Conservation (phyloP, 2,888 invertebrate species). For the Eustalomyia histrio region DNA sequence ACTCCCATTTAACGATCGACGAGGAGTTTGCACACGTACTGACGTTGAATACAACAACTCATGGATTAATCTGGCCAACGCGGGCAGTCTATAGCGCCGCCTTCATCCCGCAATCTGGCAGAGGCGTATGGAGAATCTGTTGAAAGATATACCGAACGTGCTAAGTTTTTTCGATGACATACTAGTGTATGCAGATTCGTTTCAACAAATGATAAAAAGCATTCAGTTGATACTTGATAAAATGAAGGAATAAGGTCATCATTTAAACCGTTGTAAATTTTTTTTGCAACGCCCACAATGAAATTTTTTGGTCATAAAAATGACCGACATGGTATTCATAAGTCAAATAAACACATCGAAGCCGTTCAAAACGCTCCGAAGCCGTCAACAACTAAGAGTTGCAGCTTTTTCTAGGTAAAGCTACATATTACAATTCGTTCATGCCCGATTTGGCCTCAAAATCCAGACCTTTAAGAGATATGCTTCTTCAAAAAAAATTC, state of each 20-base stretch:
- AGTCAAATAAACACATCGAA: conserved; percentile 7
- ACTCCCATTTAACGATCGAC: conserved; percentile 45
- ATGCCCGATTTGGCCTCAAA: no score
- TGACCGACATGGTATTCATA: conserved; percentile 16
- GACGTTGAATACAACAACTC: conserved; percentile 40
- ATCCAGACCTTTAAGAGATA: no score
- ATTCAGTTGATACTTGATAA: no score
- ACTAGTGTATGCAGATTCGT: conserved; percentile 22
- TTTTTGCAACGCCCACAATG: conserved; percentile 6
- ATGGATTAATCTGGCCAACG: conserved; percentile 28
- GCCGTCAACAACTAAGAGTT: no score
- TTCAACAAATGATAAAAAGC: not conserved
- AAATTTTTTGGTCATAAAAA: conserved; percentile 30
- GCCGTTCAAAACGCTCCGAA: no score
- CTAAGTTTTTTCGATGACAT: conserved; percentile 42
- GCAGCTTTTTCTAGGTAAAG: no score
- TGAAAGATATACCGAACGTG: conserved; percentile 16
- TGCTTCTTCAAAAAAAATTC: no score
- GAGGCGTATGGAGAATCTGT: conserved; percentile 10
- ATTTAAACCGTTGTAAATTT: conserved; percentile 15
- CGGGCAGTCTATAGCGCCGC: conserved; percentile 40
- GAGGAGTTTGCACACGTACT: conserved; percentile 48
- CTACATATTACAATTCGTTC: no score
- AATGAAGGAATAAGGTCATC: no score
- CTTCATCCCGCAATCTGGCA: conserved; percentile 42